Evolutionary conservation across 1,140 invertebrate genomes (phyloP).

Genomic region (Kradibia gibbosae): DNA sequence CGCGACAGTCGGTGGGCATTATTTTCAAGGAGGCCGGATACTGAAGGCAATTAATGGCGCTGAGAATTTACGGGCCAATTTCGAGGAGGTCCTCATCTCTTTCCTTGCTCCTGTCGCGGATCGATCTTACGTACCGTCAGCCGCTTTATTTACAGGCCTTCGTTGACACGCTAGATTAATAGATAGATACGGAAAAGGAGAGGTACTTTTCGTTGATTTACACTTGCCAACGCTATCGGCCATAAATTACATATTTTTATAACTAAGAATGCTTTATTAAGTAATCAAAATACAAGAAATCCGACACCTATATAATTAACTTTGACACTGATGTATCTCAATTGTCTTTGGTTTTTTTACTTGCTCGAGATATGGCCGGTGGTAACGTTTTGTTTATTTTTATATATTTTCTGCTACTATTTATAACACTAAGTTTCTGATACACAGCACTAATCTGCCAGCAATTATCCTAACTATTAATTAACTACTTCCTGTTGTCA

Average conservation of each 20-base stretch:
- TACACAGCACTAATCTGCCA: too few relatives aligned
- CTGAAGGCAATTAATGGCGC: conserved; percentile 17
- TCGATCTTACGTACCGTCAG: background rate
- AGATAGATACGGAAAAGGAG: conserved; percentile 13
- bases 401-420: too few relatives aligned
- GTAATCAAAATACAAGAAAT: conserved; percentile 9
- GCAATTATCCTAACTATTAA: too few relatives aligned
- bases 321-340: background rate
- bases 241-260: conserved; percentile 1
- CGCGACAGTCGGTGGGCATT: conserved; percentile 25
- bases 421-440: too few relatives aligned
- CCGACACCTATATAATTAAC: conserved; percentile 14
- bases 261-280: background rate
- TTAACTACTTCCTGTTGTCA: too few relatives aligned
- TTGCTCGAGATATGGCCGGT: background rate
- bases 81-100: conserved; percentile 34
- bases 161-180: conserved; percentile 25
- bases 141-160: background rate
- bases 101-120: background rate
- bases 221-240: background rate
- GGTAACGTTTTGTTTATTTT: too few relatives aligned
- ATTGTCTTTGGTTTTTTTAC: background rate
- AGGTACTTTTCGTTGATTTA: conserved; percentile 29
- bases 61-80: conserved; percentile 44
- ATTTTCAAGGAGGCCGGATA: conserved; percentile 15